Evolutionary conservation across 2,888 invertebrate species (phyloP).

Genomic region (Dryadula phaetusa): DNA sequence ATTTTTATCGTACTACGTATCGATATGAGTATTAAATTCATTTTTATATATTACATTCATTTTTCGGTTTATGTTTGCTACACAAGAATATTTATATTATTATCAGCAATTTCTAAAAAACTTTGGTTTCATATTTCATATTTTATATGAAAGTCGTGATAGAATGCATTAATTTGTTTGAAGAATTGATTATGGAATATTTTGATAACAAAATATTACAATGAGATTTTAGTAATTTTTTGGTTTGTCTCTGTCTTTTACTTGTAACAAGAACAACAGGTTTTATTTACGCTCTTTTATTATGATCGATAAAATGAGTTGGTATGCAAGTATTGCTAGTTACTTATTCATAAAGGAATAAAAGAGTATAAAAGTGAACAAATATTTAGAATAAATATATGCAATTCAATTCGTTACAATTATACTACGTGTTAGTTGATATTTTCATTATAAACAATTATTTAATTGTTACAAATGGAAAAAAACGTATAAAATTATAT

Average conservation of each 20-base stretch:
- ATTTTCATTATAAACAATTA: too few species aligned
- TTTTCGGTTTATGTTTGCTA: too few species aligned
- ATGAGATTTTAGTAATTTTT: constrained; percentile 6
- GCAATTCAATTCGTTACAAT: too few species aligned
- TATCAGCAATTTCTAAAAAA: too few species aligned
- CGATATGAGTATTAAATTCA: not conserved
- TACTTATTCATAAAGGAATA: not conserved
- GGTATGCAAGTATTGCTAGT: not conserved
- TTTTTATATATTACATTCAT: not conserved
- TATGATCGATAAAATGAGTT: not conserved
- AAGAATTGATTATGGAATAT: constrained; percentile 14
- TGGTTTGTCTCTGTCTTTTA: constrained; percentile 28
- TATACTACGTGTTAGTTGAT: too few species aligned
- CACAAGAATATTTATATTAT: too few species aligned
- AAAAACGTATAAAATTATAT: not conserved
- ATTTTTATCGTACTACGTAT: not conserved
- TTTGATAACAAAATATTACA: constrained; percentile 23
- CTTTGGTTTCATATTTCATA: too few species aligned
- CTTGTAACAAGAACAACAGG: constrained; percentile 23
- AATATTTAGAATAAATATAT: too few species aligned
- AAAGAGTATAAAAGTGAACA: too few species aligned
- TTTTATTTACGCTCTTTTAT: constrained; percentile 23
- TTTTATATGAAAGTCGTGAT: not conserved
- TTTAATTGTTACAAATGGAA: too few species aligned
- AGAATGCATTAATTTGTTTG: not conserved